Conservation (phyloP, 2,113 vertebrate species). For the Cygnus atratus region DNA sequence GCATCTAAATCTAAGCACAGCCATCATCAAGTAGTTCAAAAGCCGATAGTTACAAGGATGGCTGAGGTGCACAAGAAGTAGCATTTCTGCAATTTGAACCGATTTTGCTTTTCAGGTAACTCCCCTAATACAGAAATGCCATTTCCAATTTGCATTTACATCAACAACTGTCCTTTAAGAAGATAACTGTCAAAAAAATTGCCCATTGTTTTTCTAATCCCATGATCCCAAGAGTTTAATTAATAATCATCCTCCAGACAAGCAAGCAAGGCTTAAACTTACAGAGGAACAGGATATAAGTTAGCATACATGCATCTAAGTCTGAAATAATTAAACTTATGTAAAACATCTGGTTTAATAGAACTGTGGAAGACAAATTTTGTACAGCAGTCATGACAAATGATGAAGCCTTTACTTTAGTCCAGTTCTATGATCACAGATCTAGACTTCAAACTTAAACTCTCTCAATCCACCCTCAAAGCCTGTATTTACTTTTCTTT, state of each 20-base stretch:
- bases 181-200: not conserved
- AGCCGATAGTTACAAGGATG: not conserved
- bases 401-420: not conserved
- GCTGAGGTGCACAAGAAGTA: not conserved
- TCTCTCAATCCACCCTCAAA: not conserved
- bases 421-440: not conserved
- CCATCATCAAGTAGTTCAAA: not conserved
- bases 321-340: not conserved
- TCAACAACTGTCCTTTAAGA: not conserved
- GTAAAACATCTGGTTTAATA: not conserved
- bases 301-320: not conserved
- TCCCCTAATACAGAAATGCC: not conserved
- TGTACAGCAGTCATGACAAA: not conserved
- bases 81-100: not conserved
- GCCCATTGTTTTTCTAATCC: not conserved
- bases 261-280: not conserved
- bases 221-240: not conserved
- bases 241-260: not conserved
- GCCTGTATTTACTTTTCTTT: not conserved
- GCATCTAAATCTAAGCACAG: not conserved
- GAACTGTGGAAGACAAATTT: not conserved
- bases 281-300: not conserved
- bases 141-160: not conserved
- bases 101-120: not conserved
- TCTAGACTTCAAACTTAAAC: not conserved